Percentiles rank a stretch among this genome's conserved stretches.
Conservation (phyloP, 2,113 vertebrate species). For the Microtus richardsoni region DNA sequence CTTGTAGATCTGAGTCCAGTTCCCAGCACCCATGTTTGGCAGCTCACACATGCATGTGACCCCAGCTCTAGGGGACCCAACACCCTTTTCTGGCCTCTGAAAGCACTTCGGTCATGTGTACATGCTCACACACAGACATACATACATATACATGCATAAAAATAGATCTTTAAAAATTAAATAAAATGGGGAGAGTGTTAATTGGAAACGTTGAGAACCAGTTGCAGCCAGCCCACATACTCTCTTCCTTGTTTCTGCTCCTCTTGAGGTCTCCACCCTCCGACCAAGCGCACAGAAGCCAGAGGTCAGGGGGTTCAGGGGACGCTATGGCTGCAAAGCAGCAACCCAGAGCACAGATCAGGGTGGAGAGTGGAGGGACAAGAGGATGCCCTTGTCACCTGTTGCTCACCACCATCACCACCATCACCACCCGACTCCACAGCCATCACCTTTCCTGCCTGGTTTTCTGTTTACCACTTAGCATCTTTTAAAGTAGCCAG, state of each 20-base stretch:
- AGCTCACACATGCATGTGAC: background rate
- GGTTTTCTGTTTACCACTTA: background rate
- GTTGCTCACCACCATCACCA: background rate
- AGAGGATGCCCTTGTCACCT: background rate
- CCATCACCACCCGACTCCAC: too few species aligned
- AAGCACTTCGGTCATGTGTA: background rate
- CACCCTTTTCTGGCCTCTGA: background rate
- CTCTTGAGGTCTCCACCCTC: background rate
- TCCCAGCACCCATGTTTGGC: background rate
- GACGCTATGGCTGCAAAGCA: fast-evolving
- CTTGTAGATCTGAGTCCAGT: background rate
- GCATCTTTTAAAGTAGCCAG: background rate
- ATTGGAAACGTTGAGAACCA: background rate
- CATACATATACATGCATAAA: background rate
- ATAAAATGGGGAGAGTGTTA: background rate
- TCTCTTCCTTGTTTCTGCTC: background rate
- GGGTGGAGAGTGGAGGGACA: background rate
- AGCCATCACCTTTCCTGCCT: background rate
- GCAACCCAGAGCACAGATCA: background rate
- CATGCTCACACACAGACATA: background rate
- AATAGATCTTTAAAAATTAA: background rate
- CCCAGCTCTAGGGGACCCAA: background rate
- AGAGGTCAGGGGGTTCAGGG: background rate
- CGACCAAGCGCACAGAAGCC: background rate
- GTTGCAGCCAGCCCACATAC: background rate